Evolutionary conservation across 2,888 invertebrate genomes (phyloP).

Genomic region (Tubulanus polymorphus): DNA sequence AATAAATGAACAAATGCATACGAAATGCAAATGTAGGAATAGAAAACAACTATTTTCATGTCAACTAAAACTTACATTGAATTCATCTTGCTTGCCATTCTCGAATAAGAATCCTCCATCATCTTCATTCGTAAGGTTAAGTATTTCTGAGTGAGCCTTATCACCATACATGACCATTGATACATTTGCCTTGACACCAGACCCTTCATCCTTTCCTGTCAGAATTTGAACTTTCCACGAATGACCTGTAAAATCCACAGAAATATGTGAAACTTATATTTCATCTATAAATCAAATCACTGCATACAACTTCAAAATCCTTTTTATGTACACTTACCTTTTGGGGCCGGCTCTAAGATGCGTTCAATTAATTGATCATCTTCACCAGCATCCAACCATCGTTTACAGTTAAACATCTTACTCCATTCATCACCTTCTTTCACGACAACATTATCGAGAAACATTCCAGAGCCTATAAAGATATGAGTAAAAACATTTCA

Average conservation of each 20-base stretch:
- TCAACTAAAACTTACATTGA: background rate
- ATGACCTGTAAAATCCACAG: background rate
- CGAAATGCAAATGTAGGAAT: no score
- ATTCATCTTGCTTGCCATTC: background rate
- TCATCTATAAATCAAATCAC: background rate
- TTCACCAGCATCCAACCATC: slow-evolving; percentile 23
- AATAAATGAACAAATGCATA: no score
- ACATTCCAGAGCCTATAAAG: slow-evolving; percentile 42
- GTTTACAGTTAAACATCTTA: slow-evolving; percentile 26
- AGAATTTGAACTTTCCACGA: background rate
- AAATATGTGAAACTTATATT: no score
- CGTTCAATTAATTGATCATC: slow-evolving; percentile 20
- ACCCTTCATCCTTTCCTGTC: background rate
- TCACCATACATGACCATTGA: background rate
- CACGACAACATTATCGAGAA: slow-evolving; percentile 32
- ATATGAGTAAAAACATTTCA: no score
- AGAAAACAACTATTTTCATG: background rate
- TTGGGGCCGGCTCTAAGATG: background rate
- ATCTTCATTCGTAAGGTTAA: background rate
- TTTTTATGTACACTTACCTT: background rate
- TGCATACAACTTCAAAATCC: background rate
- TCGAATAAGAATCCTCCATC: no score
- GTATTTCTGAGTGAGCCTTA: background rate
- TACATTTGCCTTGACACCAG: background rate
- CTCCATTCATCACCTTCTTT: slow-evolving; percentile 22